Base-by-base conservation (phyloP, 2,888 invertebrate genomes). In the Cheilosia urbana region DNA sequence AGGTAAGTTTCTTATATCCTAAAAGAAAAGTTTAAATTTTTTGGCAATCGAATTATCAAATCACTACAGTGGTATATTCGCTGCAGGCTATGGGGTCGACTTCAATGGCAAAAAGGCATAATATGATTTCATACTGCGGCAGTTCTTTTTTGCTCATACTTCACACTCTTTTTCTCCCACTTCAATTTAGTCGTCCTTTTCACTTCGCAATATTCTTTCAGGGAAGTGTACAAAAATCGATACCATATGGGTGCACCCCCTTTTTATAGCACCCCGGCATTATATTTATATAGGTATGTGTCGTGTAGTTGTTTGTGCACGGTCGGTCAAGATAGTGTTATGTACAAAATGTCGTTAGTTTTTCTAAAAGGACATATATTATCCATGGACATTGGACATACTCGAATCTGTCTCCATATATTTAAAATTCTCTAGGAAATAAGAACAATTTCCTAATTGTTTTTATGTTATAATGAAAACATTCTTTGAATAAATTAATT, bases 1-100 rank as follows among this genome's bases (percentile, higher is more conserved):
- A 97, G 97, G 98, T 98, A 94, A 94, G 93, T 71, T 51, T 47
- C 5, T 7, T 53, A 24, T 34, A 19, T 68, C n/a, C 19, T 4
- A 11, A 37, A 37, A 5, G 4, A 55, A 27, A 68, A 60, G 42
- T 40, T 27, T 11, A 21, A 21, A 2, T 51, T 72, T 51, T 40
- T 27, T 30, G 30, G 11, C 21, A 19, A 37, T 40, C 13, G 9
- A 19, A 34, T 63, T 60, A 21, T 15, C n/a, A 75, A 47, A 2
- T 34, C 27, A 11, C 17, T 53, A 7, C 11, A 53, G 40, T 42
- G 21, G 17, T 13, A 42, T n/a, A 49, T 15, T 34, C 34, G 17
- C 13, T 68, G 78, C 85, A 85, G 87, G 87, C 72, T 82, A 87
- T 62, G 87, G 84, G 88, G 88, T 88, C 87, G 88, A 76, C 68